Percentiles rank a stretch among this genome's conserved stretches.
phyloP scores from a whole-genome alignment of 2,797 vertebrate genomes.

The Prionace glauca region DNA sequence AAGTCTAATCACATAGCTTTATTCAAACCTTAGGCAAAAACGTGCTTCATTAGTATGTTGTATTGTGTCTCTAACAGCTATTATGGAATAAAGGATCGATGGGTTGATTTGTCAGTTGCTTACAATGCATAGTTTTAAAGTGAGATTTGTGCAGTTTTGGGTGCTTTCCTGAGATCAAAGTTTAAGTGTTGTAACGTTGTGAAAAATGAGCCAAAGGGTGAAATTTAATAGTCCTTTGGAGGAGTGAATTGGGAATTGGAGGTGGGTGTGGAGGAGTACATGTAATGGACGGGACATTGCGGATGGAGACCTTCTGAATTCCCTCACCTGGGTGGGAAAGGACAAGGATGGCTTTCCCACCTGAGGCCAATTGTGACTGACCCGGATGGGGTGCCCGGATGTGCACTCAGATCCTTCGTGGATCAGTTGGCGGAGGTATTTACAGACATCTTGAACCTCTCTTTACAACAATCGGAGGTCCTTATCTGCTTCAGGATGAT shows the following conservation, averaged over 20 bases:
- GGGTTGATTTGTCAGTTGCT: neutral
- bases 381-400: no score
- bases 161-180: neutral
- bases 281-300: neutral
- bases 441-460: no score
- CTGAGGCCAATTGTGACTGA: neutral
- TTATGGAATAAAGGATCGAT: constrained; percentile 21
- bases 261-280: neutral
- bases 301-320: neutral
- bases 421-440: no score
- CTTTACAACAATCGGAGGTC: no score
- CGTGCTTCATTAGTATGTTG: neutral
- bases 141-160: neutral
- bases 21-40: constrained; percentile 9
- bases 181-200: neutral
- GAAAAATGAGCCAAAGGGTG: neutral
- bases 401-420: no score
- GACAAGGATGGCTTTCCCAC: neutral
- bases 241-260: neutral
- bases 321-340: neutral
- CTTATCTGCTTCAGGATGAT: no score
- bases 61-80: constrained; percentile 2
- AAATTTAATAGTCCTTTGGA: neutral
- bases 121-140: neutral
- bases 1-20: constrained; percentile 20